Conservation (phyloP, 2,888 invertebrate genomes). For the Lasius platythorax region DNA sequence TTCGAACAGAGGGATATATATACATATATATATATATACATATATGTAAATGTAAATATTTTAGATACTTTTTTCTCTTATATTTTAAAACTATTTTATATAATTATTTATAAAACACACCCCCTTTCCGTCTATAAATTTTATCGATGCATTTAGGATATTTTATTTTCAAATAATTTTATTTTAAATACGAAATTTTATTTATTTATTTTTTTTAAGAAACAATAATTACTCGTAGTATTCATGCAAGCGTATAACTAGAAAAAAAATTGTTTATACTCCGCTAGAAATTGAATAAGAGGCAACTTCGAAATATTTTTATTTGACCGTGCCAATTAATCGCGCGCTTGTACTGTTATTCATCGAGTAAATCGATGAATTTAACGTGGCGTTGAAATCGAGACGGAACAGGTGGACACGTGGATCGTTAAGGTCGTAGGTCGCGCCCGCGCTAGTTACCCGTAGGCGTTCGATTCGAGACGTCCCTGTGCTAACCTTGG, state of each 20-base stretch:
- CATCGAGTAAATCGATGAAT: conserved; percentile 29
- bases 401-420: conserved; percentile 66
- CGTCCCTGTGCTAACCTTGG: conserved; percentile 75
- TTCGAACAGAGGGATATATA: background rate
- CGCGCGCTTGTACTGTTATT: background rate
- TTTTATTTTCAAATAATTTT: background rate
- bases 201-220: background rate
- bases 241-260: background rate
- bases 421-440: conserved; percentile 63
- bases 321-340: conserved; percentile 22
- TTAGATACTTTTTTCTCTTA: background rate
- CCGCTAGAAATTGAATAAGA: background rate
- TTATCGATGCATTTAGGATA: background rate
- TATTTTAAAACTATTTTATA: background rate
- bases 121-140: background rate
- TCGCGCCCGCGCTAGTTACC: conserved; percentile 61
- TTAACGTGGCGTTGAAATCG: conserved; percentile 31
- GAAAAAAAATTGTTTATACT: background rate
- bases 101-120: background rate
- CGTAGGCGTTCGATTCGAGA: conserved; percentile 75
- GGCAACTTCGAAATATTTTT: conserved; percentile 4
- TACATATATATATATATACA: background rate
- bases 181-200: background rate
- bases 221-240: background rate
- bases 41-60: background rate